Conservation (phyloP, 35 echinoderm and acorn worm genomes). For the Ptychodera flava region DNA sequence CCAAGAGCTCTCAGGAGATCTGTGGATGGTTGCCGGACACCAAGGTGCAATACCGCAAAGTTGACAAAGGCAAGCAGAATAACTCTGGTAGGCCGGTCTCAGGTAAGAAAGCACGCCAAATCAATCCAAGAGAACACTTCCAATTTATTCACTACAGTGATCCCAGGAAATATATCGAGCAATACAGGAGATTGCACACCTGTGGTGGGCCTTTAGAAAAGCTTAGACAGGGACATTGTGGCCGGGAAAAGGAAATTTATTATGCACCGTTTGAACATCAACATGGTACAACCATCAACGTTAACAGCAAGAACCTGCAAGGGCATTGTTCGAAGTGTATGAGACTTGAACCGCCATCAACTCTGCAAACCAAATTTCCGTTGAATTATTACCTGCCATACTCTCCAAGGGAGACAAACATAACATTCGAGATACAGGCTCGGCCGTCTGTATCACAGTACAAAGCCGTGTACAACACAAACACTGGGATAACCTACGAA, state of each 20-base stretch:
- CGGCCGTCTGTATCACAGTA: neutral
- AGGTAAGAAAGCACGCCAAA: neutral
- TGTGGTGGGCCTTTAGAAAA: slow-evolving; percentile 81
- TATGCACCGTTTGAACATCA: slow-evolving; percentile 35
- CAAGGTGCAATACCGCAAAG: neutral
- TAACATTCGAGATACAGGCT: neutral
- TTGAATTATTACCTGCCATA: slow-evolving; percentile 13
- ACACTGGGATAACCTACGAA: neutral
- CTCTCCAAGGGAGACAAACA: neutral
- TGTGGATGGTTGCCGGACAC: neutral
- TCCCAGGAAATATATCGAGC: slow-evolving; percentile 74
- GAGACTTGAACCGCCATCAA: neutral
- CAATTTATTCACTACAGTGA: slow-evolving; percentile 77
- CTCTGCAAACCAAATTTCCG: neutral
- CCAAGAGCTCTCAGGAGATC: neutral
- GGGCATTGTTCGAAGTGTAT: neutral
- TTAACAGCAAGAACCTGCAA: neutral
- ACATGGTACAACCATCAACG: slow-evolving; percentile 4
- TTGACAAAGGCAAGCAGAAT: neutral
- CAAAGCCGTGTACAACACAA: neutral
- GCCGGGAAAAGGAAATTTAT: slow-evolving; percentile 43
- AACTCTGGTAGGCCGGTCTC: neutral
- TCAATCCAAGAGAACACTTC: slow-evolving; percentile 12
- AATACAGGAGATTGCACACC: slow-evolving; percentile 79
- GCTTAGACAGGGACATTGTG: slow-evolving; percentile 34